These are phyloP conservation scores for Coilia nasus DNA, from an alignment of 2,797 vertebrate genomes.

Conservation along the genomic window DNA sequence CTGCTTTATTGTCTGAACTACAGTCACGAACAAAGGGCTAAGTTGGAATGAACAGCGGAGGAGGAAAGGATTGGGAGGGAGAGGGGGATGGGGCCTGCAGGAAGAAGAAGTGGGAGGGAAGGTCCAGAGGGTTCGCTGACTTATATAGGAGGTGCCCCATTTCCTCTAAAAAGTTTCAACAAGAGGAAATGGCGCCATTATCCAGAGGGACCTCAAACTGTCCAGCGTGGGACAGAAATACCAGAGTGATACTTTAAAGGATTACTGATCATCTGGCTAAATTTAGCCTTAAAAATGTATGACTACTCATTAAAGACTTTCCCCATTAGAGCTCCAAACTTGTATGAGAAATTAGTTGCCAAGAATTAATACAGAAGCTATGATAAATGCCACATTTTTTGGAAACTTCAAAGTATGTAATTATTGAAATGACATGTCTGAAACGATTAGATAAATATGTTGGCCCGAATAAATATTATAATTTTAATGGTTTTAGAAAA, in stretches of 20 bases:
- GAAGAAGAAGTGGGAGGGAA: conserved; percentile 2
- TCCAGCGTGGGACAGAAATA: neutral
- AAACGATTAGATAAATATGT: neutral
- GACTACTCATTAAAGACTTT: neutral
- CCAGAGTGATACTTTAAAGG: neutral
- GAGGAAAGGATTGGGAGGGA: conserved; percentile 27
- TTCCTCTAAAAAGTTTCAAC: conserved; percentile 30
- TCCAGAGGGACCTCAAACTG: neutral
- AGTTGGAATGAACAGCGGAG: conserved; percentile 26
- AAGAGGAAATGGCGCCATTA: conserved; percentile 46
- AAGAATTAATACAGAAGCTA: neutral
- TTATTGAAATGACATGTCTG: too few species aligned
- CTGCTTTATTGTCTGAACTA: neutral
- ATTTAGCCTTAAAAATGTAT: neutral
- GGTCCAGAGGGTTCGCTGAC: neutral
- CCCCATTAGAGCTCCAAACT: neutral
- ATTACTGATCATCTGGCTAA: neutral
- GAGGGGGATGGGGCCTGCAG: conserved; percentile 1
- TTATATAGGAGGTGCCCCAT: neutral
- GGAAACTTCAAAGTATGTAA: neutral
- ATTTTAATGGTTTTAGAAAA: too few species aligned
- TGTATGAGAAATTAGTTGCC: neutral
- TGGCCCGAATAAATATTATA: neutral
- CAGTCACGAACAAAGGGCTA: conserved; percentile 7
- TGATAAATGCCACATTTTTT: neutral